These are phyloP conservation scores for Toxotes jaculatrix DNA, from an alignment of 2,113 vertebrate species.

Conservation along the genomic window DNA sequence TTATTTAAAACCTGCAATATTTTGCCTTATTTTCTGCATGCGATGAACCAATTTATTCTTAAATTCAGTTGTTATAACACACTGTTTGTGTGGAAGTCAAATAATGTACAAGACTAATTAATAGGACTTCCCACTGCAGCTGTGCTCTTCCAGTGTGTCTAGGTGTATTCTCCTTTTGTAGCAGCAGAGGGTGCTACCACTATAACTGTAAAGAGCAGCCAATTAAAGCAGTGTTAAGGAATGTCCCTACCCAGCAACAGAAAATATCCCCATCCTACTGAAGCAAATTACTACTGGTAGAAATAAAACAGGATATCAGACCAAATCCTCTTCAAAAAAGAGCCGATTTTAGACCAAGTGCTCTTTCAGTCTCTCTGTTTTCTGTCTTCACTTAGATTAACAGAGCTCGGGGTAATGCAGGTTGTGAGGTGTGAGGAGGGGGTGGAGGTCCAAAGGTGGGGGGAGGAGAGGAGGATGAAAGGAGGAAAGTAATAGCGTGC, in stretches of 20 bases:
- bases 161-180: conserved; percentile 4
- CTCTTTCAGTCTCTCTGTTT: background rate
- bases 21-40: background rate
- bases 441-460: conserved; percentile 1
- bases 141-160: background rate
- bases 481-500: conserved; percentile 8
- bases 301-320: conserved; percentile 6
- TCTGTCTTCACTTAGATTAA: conserved; percentile 1
- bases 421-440: background rate
- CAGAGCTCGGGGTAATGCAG: conserved; percentile 5
- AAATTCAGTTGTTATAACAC: background rate
- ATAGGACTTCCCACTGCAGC: background rate
- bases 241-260: conserved; percentile 37
- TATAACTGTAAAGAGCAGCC: background rate
- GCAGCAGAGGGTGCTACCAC: conserved; percentile 68
- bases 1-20: background rate
- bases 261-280: conserved; percentile 8
- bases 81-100: background rate
- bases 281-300: background rate
- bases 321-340: background rate
- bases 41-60: background rate
- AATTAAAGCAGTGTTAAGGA: background rate
- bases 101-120: background rate
- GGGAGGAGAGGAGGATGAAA: conserved; percentile 7
- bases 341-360: background rate